Conservation (phyloP, 2,797 vertebrate species). For the Semotilus atromaculatus region DNA sequence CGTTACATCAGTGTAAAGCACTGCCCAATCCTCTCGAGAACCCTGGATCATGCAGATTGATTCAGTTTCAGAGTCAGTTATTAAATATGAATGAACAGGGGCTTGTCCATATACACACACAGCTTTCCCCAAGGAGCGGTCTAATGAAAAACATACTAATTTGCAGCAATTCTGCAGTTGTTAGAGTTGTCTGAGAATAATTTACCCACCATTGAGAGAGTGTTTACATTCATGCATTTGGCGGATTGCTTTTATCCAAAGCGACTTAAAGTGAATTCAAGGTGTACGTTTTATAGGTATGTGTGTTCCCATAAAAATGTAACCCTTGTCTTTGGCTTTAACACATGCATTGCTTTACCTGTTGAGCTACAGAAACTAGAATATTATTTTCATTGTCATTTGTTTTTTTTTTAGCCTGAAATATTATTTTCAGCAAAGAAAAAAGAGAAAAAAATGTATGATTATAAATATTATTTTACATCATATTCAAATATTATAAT, state of each 20-base stretch:
- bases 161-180: slow-evolving; percentile 3
- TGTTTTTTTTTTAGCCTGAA: not conserved
- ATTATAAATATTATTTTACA: too few relatives aligned
- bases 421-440: too few relatives aligned
- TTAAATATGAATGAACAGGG: slow-evolving; percentile 60
- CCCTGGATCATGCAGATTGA: slow-evolving; percentile 21
- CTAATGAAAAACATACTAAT: slow-evolving; percentile 28
- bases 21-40: slow-evolving; percentile 17
- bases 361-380: not conserved
- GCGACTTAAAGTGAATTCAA: not conserved
- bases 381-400: not conserved
- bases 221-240: slow-evolving; percentile 2
- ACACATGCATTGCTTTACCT: not conserved
- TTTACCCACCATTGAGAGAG: slow-evolving; percentile 12
- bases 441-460: too few relatives aligned
- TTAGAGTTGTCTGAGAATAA: slow-evolving; percentile 30
- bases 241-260: not conserved
- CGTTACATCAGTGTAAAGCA: slow-evolving; percentile 38
- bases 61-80: slow-evolving; percentile 49
- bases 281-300: not conserved
- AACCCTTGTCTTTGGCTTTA: not conserved
- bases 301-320: not conserved
- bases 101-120: slow-evolving; percentile 27
- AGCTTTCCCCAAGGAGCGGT: not conserved
- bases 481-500: too few relatives aligned